These are phyloP conservation scores for Champsocephalus esox DNA, from an alignment of 2,797 vertebrate genomes.

Conservation along the genomic window DNA sequence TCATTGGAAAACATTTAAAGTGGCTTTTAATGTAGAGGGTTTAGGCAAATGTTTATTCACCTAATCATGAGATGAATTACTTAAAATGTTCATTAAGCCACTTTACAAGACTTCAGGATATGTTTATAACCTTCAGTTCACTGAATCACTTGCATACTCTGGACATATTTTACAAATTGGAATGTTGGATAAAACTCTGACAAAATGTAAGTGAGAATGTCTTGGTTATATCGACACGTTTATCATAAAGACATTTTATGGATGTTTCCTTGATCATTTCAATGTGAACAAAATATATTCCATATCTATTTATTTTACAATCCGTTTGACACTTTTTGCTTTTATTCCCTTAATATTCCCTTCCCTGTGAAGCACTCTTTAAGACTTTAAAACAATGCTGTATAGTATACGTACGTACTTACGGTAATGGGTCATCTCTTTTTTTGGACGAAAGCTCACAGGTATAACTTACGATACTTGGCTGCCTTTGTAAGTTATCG, in stretches of 20 bases:
- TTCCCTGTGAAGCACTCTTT: neutral
- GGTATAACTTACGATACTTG: slow-evolving; percentile 8
- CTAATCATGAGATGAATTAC: slow-evolving; percentile 5
- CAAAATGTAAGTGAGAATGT: too few species aligned
- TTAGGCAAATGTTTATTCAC: neutral
- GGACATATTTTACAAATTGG: too few species aligned
- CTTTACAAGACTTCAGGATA: neutral
- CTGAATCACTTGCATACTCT: too few species aligned
- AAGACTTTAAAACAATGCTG: neutral
- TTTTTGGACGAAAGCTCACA: neutral
- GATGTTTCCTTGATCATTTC: neutral
- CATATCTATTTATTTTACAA: neutral
- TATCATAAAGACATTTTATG: neutral
- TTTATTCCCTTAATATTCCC: too few species aligned
- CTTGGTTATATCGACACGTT: too few species aligned
- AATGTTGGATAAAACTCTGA: too few species aligned
- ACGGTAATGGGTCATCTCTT: neutral
- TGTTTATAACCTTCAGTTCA: neutral
- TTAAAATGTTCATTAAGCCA: neutral
- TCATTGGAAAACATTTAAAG: slow-evolving; percentile 9
- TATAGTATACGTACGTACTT: neutral
- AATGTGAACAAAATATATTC: neutral
- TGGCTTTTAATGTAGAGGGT: neutral
- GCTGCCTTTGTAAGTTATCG: neutral
- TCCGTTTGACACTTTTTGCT: neutral